Evolutionary conservation across 1,140 invertebrate species (phyloP), one percentile per base, ranked within the genome.

Genomic region (Ceratitis capitata): DNA sequence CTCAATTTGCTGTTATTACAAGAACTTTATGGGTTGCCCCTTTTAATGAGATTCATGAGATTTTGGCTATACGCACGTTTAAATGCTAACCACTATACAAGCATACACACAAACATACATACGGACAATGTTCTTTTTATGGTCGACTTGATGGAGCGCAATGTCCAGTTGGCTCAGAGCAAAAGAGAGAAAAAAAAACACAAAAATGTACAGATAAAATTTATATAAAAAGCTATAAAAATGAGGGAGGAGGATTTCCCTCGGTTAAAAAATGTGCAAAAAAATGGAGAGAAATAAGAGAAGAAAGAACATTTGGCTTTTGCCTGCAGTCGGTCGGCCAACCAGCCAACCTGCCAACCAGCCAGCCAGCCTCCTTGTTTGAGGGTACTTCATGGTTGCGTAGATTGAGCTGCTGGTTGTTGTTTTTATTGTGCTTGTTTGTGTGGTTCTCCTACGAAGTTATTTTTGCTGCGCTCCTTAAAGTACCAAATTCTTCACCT

Each of bases 1-100:
- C 85, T 56, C 83, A 86, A 85, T 86, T 84, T 86, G 85, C 83
- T 86, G 83, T 86, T 86, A 86, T 86, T 85, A 86, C 85, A 86
- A 82, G 83, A 84, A 85, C 84, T 86, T 86, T 86, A 85, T 86
- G 84, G n/a, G 83, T 84, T 74, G 64, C 64, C 83, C 64, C 85
- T 78, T 78, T 78, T 86, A 86, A 86, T 86, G 85, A 86, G 83
- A 86, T 86, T 86, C 85, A 86, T 86, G 85, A 85, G 85, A 84
- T 86, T 86, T 85, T 49, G 61, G 39, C 29, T 74, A 32, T 51
- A 35, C 26, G 23, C 14, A n/a, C 49, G 42, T n/a, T 7, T 12
- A 69, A 29, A 69, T 35, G 35, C 35, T 2, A 7, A 78, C 14
- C 14, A 14, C 39, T n/a, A 53, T 53, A 53, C 51, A 53, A 4